Conservation (phyloP, 1,140 invertebrate species). For the Bombyx mandarina region DNA sequence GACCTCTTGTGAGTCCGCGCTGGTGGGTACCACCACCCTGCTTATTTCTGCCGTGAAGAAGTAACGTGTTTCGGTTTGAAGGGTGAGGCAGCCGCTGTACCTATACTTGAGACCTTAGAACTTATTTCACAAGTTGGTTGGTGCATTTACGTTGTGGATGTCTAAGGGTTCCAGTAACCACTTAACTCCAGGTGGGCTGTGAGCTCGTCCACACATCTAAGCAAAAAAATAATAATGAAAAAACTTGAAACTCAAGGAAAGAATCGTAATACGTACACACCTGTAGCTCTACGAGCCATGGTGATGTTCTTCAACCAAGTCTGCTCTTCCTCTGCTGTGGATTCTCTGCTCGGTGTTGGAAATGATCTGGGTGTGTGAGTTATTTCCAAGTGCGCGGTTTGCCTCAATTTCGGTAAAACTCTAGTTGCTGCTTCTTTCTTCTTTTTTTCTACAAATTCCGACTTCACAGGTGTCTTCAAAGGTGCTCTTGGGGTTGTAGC, state of each 20-base stretch:
- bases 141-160: too few relatives aligned
- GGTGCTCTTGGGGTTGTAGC: constrained; percentile 12
- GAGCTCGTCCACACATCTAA: too few relatives aligned
- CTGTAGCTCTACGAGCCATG: constrained; percentile 78
- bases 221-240: too few relatives aligned
- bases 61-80: too few relatives aligned
- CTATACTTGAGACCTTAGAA: too few relatives aligned
- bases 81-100: too few relatives aligned
- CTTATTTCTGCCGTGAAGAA: too few relatives aligned
- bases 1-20: too few relatives aligned
- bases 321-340: constrained; percentile 79
- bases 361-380: constrained; percentile 84
- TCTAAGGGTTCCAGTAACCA: too few relatives aligned
- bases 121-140: too few relatives aligned
- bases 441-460: constrained; percentile 53
- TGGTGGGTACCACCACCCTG: too few relatives aligned
- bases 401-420: constrained; percentile 73
- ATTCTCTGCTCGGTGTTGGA: constrained; percentile 87
- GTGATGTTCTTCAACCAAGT: constrained; percentile 88
- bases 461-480: constrained; percentile 34
- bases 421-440: constrained; percentile 42
- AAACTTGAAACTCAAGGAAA: not conserved
- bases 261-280: constrained; percentile 35
- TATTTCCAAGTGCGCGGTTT: constrained; percentile 74
- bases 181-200: too few relatives aligned